Evolutionary conservation across 2,888 invertebrate species (phyloP).

Genomic region (Drepana falcataria): DNA sequence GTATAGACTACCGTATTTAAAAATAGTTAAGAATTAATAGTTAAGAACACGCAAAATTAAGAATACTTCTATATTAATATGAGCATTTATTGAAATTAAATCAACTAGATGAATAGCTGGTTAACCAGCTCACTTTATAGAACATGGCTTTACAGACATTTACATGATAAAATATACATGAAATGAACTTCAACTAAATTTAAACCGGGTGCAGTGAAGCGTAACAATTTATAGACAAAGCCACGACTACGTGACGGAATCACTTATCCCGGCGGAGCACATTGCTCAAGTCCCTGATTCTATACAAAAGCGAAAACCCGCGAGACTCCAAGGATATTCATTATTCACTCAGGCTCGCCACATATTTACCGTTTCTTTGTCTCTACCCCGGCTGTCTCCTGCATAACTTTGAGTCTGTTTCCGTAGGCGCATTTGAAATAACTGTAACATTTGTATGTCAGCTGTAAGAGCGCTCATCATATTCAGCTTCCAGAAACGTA

Average conservation of each 20-base stretch:
- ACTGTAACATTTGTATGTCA: constrained; percentile 14
- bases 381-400: constrained; percentile 18
- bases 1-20: too few species aligned
- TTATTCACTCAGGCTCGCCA: constrained; percentile 40
- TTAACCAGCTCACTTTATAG: too few species aligned
- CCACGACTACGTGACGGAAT: constrained; percentile 3
- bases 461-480: constrained; percentile 1
- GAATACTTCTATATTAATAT: too few species aligned
- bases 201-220: constrained; percentile 1
- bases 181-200: neutral
- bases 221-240: constrained; percentile 1
- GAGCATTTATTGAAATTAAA: too few species aligned
- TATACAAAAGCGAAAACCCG: constrained; percentile 4
- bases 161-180: neutral
- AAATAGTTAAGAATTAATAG: too few species aligned
- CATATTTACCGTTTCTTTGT: constrained; percentile 48
- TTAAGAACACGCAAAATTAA: too few species aligned
- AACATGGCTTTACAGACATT: too few species aligned
- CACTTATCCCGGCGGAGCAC: constrained; percentile 3
- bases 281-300: constrained; percentile 1
- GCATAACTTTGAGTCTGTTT: constrained; percentile 14
- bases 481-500: neutral
- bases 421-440: constrained; percentile 16
- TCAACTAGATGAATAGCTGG: too few species aligned
- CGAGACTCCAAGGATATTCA: constrained; percentile 42